These are phyloP conservation scores for Tinea semifulvella DNA, from an alignment of 2,888 invertebrate species.

Conservation along the genomic window DNA sequence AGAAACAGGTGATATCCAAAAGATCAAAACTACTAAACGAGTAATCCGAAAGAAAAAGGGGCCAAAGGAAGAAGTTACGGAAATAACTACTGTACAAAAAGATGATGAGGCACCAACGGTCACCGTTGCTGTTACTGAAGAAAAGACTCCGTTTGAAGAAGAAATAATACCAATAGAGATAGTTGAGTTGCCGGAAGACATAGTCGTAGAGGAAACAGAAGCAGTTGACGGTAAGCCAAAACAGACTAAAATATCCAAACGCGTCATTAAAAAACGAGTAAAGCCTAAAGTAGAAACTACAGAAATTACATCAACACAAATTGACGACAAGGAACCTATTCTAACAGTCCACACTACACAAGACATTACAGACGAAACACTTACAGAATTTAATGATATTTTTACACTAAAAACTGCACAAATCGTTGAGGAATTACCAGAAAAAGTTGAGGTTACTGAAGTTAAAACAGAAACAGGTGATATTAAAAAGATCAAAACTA, in stretches of 20 bases:
- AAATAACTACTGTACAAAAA: conserved; percentile 33
- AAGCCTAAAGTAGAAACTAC: conserved; percentile 36
- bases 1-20: conserved; percentile 22
- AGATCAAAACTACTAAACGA: conserved; percentile 25
- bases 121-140: conserved; percentile 14
- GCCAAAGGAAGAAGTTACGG: conserved; percentile 34
- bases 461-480: conserved; percentile 26
- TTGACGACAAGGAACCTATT: conserved; percentile 24
- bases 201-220: conserved; percentile 39
- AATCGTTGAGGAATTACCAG: conserved; percentile 19
- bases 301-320: conserved; percentile 37
- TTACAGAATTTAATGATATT: conserved; percentile 15
- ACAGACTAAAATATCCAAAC: conserved; percentile 22
- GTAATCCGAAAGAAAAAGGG: conserved; percentile 32
- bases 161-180: not conserved
- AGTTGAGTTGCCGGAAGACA: conserved; percentile 29
- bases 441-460: conserved; percentile 16
- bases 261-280: conserved; percentile 34
- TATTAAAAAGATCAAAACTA: conserved; percentile 19
- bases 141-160: conserved; percentile 15
- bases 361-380: conserved; percentile 31
- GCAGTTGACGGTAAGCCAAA: conserved; percentile 35
- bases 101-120: conserved; percentile 19
- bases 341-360: conserved; percentile 14
- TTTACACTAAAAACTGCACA: conserved; percentile 20